Evolutionary conservation across 2,113 vertebrate species (phyloP).

Genomic region (Ailurus styani): DNA sequence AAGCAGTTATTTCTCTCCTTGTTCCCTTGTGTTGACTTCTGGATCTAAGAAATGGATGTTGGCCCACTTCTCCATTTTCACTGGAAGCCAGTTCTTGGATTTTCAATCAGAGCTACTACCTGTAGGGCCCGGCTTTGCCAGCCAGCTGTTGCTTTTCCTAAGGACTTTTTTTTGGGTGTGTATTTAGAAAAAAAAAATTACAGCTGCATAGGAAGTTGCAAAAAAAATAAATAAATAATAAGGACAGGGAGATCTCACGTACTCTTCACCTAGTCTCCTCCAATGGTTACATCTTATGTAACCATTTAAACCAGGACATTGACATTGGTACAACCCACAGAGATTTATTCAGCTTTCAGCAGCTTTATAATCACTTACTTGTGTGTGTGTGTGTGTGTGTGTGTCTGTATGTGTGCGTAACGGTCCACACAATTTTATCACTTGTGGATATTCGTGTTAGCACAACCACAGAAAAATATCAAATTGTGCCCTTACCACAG

Average conservation of each 20-base stretch:
- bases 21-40: background rate
- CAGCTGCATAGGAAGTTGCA: background rate
- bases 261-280: background rate
- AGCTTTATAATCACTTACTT: background rate
- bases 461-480: background rate
- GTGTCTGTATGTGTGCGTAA: background rate
- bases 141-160: background rate
- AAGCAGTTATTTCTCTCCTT: background rate
- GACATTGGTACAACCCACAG: background rate
- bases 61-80: background rate
- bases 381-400: background rate
- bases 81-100: background rate
- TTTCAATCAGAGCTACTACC: background rate
- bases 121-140: background rate
- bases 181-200: background rate
- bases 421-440: background rate
- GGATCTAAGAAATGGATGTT: background rate
- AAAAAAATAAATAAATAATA: too few relatives aligned
- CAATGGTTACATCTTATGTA: accelerated
- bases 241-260: background rate
- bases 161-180: background rate
- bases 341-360: background rate
- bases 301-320: background rate
- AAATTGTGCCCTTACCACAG: too few relatives aligned
- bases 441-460: background rate